Evolutionary conservation across 1,140 invertebrate genomes (phyloP).

Genomic region (Drosophila ironensis): DNA sequence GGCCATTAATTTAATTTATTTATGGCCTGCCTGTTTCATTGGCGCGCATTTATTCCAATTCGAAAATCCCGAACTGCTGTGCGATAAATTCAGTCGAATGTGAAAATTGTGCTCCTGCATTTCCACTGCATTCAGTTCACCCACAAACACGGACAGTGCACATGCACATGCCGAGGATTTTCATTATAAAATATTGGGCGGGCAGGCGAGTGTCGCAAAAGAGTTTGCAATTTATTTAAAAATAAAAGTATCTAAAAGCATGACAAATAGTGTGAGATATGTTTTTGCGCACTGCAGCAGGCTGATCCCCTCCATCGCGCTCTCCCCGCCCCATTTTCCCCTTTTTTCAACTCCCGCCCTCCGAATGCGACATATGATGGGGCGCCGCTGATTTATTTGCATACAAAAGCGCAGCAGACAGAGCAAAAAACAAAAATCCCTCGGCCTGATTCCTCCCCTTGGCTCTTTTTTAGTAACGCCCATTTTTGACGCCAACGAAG

Average conservation of each 20-base stretch:
- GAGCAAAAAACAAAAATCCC: constrained; percentile 20
- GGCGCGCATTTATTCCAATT: constrained; percentile 53
- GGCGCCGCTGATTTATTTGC: constrained; percentile 80
- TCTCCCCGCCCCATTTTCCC: neutral
- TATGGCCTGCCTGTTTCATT: constrained; percentile 57
- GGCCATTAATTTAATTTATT: constrained; percentile 80
- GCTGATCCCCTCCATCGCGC: neutral
- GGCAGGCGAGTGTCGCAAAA: constrained; percentile 56
- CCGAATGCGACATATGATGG: constrained; percentile 69
- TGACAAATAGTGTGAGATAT: constrained; percentile 80
- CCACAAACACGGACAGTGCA: neutral
- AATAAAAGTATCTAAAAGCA: constrained; percentile 74
- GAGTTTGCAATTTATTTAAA: constrained; percentile 78
- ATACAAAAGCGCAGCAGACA: constrained; percentile 71
- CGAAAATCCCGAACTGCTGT: constrained; percentile 66
- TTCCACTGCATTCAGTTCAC: constrained; percentile 53
- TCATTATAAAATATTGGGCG: constrained; percentile 78
- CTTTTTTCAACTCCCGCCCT: neutral
- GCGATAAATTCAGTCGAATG: constrained; percentile 80
- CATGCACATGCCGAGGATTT: constrained; percentile 60
- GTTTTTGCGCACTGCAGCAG: constrained; percentile 72
- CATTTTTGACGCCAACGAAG: constrained; percentile 68
- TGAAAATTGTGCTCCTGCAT: constrained; percentile 79
- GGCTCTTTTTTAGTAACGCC: constrained; percentile 43
- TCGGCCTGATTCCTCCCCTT: constrained; percentile 29